phyloP scores from a whole-genome alignment of 2,113 vertebrate genomes.

The Passerina amoena region DNA sequence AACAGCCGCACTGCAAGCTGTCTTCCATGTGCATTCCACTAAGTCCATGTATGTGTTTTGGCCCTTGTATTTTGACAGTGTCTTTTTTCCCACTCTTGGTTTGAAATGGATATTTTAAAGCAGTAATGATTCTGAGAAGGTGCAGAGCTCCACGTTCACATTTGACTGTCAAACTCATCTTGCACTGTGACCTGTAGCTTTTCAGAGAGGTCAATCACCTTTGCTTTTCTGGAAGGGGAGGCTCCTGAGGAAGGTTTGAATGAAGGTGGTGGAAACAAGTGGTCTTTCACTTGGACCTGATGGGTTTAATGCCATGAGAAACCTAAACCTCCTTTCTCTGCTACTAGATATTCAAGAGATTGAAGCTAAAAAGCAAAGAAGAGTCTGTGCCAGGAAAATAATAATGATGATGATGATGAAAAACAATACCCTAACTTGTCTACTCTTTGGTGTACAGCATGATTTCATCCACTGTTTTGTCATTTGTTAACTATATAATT shows the following conservation, averaged over 20 bases:
- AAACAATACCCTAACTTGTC: background rate
- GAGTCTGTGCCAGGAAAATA: conserved; percentile 5
- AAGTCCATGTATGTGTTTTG: background rate
- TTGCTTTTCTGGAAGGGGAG: background rate
- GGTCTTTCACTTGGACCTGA: background rate
- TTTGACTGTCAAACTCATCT: background rate
- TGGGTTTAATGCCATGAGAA: background rate
- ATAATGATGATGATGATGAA: background rate
- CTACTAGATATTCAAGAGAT: background rate
- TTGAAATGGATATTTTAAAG: background rate
- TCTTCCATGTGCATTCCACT: background rate
- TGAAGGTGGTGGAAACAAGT: background rate
- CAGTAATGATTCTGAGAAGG: background rate
- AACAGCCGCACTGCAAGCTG: background rate
- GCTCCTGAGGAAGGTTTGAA: background rate
- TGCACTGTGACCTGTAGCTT: background rate
- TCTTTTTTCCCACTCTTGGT: background rate
- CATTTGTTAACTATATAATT: conserved; percentile 61
- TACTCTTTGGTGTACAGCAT: conserved; percentile 45
- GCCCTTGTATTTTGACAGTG: background rate
- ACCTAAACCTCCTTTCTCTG: background rate
- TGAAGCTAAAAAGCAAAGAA: conserved; percentile 24
- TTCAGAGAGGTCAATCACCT: background rate
- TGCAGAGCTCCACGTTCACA: background rate
- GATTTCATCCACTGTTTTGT: conserved; percentile 52